Evolutionary conservation across 2,888 invertebrate species (phyloP).

Genomic region (Dendrolimus pini): DNA sequence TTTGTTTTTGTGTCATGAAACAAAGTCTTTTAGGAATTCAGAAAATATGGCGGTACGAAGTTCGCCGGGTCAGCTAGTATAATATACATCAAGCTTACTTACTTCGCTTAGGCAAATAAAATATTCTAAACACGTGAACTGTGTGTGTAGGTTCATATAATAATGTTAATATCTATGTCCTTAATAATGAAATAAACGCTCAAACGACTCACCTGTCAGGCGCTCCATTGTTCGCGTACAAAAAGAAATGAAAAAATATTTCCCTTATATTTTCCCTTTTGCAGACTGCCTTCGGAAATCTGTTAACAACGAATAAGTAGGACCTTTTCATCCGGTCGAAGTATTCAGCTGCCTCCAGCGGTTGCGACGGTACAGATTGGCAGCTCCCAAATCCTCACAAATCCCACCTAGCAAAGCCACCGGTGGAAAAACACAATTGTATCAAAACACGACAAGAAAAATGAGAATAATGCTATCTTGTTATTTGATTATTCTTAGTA

Average conservation of each 20-base stretch:
- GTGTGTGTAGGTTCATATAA: too few relatives aligned
- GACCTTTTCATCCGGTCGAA: constrained; percentile 53
- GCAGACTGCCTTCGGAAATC: constrained; percentile 39
- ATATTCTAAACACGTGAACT: too few relatives aligned
- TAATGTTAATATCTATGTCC: background rate
- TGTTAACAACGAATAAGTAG: constrained; percentile 56
- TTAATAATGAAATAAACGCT: constrained; percentile 5
- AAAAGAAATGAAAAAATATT: constrained; percentile 27
- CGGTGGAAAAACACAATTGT: constrained; percentile 46
- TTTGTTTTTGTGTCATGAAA: too few relatives aligned
- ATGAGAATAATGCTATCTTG: constrained; percentile 22
- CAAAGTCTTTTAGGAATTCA: too few relatives aligned
- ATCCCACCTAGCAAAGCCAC: constrained; percentile 44
- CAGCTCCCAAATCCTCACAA: constrained; percentile 61
- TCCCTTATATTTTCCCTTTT: constrained; percentile 20
- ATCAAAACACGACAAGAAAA: constrained; percentile 38
- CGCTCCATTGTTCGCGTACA: constrained; percentile 27
- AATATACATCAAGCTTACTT: too few relatives aligned
- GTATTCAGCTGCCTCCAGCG: constrained; percentile 52
- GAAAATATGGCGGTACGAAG: too few relatives aligned
- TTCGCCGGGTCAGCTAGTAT: too few relatives aligned
- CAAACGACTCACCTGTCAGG: constrained; percentile 15
- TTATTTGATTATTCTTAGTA: constrained; percentile 5
- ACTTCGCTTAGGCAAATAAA: too few relatives aligned
- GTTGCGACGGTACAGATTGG: constrained; percentile 53